Evolutionary conservation across 2,113 vertebrate species (phyloP), one percentile per base, ranked within the genome.

Genomic region (Cephalopterus ornatus): DNA sequence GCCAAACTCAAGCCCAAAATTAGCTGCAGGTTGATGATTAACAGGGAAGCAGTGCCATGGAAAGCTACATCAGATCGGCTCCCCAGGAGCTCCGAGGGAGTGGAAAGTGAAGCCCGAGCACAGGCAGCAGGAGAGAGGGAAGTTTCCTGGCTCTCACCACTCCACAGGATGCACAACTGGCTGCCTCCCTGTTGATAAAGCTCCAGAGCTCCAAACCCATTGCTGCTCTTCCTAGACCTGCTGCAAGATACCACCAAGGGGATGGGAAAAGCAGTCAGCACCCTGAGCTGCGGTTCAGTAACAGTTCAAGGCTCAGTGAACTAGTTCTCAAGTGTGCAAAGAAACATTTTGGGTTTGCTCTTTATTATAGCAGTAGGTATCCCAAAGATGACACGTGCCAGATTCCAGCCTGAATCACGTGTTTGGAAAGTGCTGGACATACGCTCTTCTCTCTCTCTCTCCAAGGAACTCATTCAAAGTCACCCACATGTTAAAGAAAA

Each of bases 241-340:
- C 58, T 37, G 44, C 41, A 22, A 68, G 89, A n/a, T 1, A 42
- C 6, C 65, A 71, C 50, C 44, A 9, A 41, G 35, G 50, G 16
- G 17, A 53, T 0, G 22, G 68, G 39, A 79, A 12, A 41, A 23
- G 27, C 0, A 0, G 32, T 0, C 1, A 0, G 66, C 61, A 76
- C 13, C 9, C 61, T 14, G 47, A 91, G 4, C 22, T 9, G 33
- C 8, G 37, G 3, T 1, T 75, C 49, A 44, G 58, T 3, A 47
- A 47, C 0, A 1, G 37, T 20, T 14, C 68, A 13, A 30, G 23
- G 65, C 14, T 33, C 46, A 18, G 9, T 22, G 14, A 74, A 24
- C 2, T 8, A 12, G 13, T 16, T 44, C 35, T 50, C 33, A 28
- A 49, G 26, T 0, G 2, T 6, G n/a, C 23, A 47, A 67, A 52